A percentile compares a stretch with the other conserved stretches of the same genome.
These are phyloP conservation scores for Fundulus diaphanus DNA, from an alignment of 2,797 vertebrate genomes.

Conservation along the genomic window DNA sequence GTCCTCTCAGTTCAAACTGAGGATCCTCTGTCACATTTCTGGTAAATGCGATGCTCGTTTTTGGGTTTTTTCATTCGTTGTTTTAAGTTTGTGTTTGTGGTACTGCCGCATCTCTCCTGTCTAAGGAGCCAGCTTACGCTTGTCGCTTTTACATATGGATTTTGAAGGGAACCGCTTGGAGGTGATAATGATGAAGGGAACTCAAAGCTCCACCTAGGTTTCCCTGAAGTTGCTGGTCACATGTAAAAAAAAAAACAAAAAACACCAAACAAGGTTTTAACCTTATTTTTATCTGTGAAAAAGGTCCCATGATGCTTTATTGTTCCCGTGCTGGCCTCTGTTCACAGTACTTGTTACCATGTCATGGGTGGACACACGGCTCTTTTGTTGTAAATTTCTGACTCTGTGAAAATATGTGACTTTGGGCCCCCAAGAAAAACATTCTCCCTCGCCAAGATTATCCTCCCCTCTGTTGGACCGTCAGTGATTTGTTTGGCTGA, in stretches of 20 bases:
- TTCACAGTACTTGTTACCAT: not conserved
- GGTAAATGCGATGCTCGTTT: not conserved
- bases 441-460: constrained; percentile 44
- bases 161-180: not conserved
- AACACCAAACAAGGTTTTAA: no score
- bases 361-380: constrained; percentile 8
- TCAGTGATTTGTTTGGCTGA: constrained; percentile 18
- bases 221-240: not conserved
- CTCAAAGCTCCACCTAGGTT: not conserved
- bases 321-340: not conserved
- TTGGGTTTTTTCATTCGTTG: not conserved
- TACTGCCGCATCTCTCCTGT: not conserved
- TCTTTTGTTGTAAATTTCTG: constrained; percentile 30
- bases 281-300: not conserved
- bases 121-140: not conserved
- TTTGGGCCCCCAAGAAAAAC: constrained; percentile 39
- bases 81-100: not conserved
- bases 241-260: not conserved
- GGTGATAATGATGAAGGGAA: not conserved
- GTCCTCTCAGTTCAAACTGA: not conserved
- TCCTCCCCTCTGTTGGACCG: not conserved
- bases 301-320: not conserved
- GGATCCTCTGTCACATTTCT: not conserved
- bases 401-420: constrained; percentile 43
- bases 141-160: not conserved